These are phyloP conservation scores for Dascyllus trimaculatus DNA, from an alignment of 2,113 vertebrate genomes.

Conservation along the genomic window DNA sequence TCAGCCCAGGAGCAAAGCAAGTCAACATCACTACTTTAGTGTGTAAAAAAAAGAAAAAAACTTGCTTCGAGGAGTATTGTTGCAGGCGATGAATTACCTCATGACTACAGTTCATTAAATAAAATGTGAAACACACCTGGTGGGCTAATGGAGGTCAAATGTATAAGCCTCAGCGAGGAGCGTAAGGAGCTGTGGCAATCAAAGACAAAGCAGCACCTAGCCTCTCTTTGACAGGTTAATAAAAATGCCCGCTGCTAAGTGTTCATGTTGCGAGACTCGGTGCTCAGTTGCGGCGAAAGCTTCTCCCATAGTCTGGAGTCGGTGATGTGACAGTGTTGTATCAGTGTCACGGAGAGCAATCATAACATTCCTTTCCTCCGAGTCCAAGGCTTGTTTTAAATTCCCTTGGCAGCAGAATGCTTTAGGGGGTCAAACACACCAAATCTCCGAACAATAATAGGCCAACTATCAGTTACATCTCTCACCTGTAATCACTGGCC, in stretches of 20 bases:
- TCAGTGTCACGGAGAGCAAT: constrained; percentile 73
- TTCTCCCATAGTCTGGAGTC: constrained; percentile 40
- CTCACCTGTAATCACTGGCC: constrained; percentile 89
- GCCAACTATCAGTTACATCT: constrained; percentile 89
- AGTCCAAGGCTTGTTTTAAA: constrained; percentile 69
- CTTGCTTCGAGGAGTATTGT: constrained; percentile 69
- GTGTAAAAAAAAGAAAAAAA: constrained; percentile 35
- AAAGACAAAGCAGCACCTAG: constrained; percentile 69
- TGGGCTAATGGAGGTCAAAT: constrained; percentile 80
- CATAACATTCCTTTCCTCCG: constrained; percentile 76
- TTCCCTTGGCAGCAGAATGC: constrained; percentile 76
- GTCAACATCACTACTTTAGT: constrained; percentile 75
- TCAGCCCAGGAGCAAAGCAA: constrained; percentile 80
- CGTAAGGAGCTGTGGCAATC: constrained; percentile 63
- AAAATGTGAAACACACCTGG: constrained; percentile 80
- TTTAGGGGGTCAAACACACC: constrained; percentile 79
- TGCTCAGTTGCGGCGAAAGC: constrained; percentile 26
- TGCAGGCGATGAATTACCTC: constrained; percentile 72
- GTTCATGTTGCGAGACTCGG: constrained; percentile 21
- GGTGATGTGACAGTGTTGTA: constrained; percentile 62
- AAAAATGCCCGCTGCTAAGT: constrained; percentile 61
- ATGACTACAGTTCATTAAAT: constrained; percentile 79
- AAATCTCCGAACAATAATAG: constrained; percentile 78
- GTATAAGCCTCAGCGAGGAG: constrained; percentile 61
- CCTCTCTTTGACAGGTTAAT: constrained; percentile 69